Conservation (phyloP, 2,888 invertebrate species). For the Limnephilus marmoratus region DNA sequence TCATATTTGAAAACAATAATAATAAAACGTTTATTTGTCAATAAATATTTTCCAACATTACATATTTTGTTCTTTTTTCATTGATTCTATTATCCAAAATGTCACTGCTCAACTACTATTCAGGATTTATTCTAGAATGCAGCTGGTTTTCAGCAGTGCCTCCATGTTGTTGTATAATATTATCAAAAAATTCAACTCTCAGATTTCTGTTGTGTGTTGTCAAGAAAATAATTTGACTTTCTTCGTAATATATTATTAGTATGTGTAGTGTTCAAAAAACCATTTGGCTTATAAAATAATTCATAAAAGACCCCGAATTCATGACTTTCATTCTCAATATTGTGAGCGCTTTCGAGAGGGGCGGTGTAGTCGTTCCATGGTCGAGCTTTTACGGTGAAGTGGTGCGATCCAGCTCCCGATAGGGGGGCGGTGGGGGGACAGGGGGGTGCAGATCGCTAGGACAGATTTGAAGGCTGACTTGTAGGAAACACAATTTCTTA, state of each 20-base stretch:
- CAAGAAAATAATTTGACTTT: neutral
- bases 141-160: too few relatives aligned
- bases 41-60: too few relatives aligned
- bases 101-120: too few relatives aligned
- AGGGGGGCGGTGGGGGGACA: neutral
- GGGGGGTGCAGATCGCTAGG: constrained; percentile 10
- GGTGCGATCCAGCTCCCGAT: constrained; percentile 32
- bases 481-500: constrained; percentile 48
- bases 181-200: neutral
- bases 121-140: too few relatives aligned
- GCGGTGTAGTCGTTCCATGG: neutral
- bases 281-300: neutral
- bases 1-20: too few relatives aligned
- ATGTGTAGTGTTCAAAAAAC: neutral
- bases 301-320: neutral
- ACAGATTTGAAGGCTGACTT: constrained; percentile 21
- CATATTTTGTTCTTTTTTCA: too few relatives aligned
- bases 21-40: too few relatives aligned
- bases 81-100: too few relatives aligned
- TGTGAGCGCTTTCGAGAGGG: neutral
- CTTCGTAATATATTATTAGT: neutral
- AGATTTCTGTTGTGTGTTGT: neutral
- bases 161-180: too few relatives aligned
- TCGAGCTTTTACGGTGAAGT: constrained; percentile 45
- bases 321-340: neutral